Evolutionary conservation across 2,888 invertebrate species (phyloP).

Genomic region (Drosophila neonasuta): DNA sequence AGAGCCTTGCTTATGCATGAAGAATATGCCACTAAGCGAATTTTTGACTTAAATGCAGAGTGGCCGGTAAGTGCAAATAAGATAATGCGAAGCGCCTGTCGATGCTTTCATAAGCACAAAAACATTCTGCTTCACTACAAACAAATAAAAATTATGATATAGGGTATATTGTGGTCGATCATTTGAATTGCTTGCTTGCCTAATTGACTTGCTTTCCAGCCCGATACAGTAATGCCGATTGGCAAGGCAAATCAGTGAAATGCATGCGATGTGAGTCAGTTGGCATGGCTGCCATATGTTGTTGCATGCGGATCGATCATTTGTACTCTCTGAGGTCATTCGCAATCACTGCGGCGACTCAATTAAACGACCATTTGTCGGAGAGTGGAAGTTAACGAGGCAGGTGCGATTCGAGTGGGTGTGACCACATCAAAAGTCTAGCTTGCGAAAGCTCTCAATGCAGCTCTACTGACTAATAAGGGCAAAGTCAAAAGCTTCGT

Average conservation of each 20-base stretch:
- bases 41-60: too few species aligned
- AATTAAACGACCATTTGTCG: constrained; percentile 40
- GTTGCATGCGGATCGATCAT: constrained; percentile 41
- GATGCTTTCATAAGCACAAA: too few species aligned
- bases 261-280: constrained; percentile 49
- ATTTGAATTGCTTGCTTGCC: neutral
- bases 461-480: constrained; percentile 47
- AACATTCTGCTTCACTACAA: too few species aligned
- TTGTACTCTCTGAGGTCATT: constrained; percentile 39
- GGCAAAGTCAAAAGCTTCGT: constrained; percentile 33
- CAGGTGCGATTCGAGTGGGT: constrained; percentile 34
- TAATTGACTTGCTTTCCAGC: constrained; percentile 39
- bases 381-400: constrained; percentile 26
- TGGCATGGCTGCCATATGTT: constrained; percentile 11
- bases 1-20: too few species aligned
- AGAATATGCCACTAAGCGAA: too few species aligned
- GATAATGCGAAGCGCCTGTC: too few species aligned
- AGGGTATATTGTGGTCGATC: constrained; percentile 3
- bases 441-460: constrained; percentile 14
- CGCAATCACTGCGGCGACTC: constrained; percentile 33
- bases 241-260: constrained; percentile 54
- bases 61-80: too few species aligned
- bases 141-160: neutral
- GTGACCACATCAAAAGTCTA: constrained; percentile 22
- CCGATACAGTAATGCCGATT: constrained; percentile 24